Conservation (phyloP, 2,888 invertebrate genomes). For the Yponomeuta malinellus region DNA sequence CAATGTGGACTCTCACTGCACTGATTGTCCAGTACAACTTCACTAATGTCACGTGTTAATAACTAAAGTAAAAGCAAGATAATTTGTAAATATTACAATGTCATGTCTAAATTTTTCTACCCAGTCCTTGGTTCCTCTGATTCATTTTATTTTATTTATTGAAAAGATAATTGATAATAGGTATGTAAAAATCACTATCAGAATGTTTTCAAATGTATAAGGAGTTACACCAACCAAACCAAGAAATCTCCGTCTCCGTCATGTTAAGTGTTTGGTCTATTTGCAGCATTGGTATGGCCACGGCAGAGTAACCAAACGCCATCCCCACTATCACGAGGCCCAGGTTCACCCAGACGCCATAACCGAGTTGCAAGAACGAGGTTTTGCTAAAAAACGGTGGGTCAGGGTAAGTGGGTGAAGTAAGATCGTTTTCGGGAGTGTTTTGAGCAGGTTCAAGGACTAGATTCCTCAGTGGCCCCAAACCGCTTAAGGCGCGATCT, state of each 20-base stretch:
- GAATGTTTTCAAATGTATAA: neutral
- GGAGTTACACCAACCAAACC: constrained; percentile 76
- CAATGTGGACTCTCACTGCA: too few species aligned
- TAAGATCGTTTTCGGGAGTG: neutral
- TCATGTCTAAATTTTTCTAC: too few species aligned
- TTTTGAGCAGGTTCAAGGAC: neutral
- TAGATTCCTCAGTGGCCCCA: neutral
- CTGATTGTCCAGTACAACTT: too few species aligned
- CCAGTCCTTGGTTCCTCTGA: too few species aligned
- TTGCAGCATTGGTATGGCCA: constrained; percentile 74
- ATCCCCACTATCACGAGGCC: constrained; percentile 83
- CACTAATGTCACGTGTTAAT: too few species aligned
- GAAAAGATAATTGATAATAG: too few species aligned
- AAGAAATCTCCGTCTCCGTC: constrained; percentile 74
- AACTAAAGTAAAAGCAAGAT: too few species aligned
- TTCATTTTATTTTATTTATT: too few species aligned
- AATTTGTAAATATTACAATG: too few species aligned
- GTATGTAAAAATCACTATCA: too few species aligned
- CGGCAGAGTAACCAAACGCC: constrained; percentile 82
- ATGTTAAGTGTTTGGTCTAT: constrained; percentile 68
- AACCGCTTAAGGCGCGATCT: neutral
- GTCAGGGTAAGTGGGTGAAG: neutral
- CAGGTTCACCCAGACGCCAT: constrained; percentile 62
- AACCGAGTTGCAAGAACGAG: neutral
- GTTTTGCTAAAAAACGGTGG: neutral